phyloP scores from a whole-genome alignment of 2,113 vertebrate species.

The Aphyosemion australe region DNA sequence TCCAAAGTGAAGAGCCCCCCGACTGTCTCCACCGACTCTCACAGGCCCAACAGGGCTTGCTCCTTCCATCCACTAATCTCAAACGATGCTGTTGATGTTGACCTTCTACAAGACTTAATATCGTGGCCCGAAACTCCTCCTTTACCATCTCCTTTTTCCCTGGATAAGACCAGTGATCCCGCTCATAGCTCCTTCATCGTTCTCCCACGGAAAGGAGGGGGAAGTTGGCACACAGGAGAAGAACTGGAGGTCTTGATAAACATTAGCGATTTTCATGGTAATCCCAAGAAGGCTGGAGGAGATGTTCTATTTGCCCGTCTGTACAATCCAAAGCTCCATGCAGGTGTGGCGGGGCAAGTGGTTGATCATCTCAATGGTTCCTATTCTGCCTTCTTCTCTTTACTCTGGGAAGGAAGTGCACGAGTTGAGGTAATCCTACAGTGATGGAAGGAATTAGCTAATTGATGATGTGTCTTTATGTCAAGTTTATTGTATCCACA shows the following conservation, averaged over 20 bases:
- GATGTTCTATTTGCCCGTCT: slow-evolving; percentile 87
- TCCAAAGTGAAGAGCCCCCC: not conserved
- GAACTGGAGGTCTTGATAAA: slow-evolving; percentile 83
- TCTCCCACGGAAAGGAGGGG: slow-evolving; percentile 48
- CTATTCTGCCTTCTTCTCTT: slow-evolving; percentile 85
- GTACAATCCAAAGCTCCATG: slow-evolving; percentile 80
- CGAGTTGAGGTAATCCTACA: slow-evolving; percentile 80
- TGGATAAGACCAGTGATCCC: slow-evolving; percentile 83
- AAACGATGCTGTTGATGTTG: slow-evolving; percentile 74
- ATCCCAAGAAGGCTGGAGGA: slow-evolving; percentile 86
- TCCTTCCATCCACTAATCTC: slow-evolving; percentile 71
- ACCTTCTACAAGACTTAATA: slow-evolving; percentile 50
- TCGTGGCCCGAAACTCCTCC: slow-evolving; percentile 78
- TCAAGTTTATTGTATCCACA: too few relatives aligned
- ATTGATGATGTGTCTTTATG: too few relatives aligned
- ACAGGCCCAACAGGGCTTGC: slow-evolving; percentile 15
- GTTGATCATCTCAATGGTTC: slow-evolving; percentile 85
- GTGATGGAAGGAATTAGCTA: too few relatives aligned
- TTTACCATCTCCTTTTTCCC: slow-evolving; percentile 47
- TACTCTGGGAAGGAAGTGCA: slow-evolving; percentile 87
- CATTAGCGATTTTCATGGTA: slow-evolving; percentile 83
- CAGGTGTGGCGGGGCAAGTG: slow-evolving; percentile 86
- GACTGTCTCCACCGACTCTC: not conserved
- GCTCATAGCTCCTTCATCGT: slow-evolving; percentile 85
- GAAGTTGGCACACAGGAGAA: slow-evolving; percentile 81